A percentile compares a stretch with the other conserved stretches of the same genome.
Conservation (phyloP, 2,888 invertebrate genomes). For the Rhamphomyia laevipes region DNA sequence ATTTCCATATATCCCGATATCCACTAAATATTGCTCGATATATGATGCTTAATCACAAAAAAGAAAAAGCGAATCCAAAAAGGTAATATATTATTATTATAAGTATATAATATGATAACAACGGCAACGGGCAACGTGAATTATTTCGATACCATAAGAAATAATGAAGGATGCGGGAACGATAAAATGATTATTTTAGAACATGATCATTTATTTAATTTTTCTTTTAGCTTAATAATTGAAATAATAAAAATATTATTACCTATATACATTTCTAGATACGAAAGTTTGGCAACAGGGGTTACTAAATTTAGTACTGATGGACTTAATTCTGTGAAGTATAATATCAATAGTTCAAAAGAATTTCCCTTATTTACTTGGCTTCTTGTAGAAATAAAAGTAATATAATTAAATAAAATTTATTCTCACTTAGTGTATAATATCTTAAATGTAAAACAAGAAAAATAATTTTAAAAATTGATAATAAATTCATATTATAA, state of each 20-base stretch:
- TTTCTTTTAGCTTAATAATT: too few species aligned
- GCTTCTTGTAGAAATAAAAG: constrained; percentile 61
- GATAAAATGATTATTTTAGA: background rate
- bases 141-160: too few species aligned
- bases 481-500: too few species aligned
- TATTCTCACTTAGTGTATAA: too few species aligned
- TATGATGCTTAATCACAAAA: constrained; percentile 88
- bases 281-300: constrained; percentile 73
- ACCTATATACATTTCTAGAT: too few species aligned
- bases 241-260: too few species aligned
- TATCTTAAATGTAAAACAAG: too few species aligned
- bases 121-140: too few species aligned
- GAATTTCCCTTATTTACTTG: constrained; percentile 70
- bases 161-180: too few species aligned
- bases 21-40: constrained; percentile 87
- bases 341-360: constrained; percentile 55
- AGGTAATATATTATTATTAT: constrained; percentile 42
- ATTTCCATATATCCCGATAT: constrained; percentile 84
- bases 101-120: background rate
- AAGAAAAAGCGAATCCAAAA: constrained; percentile 81
- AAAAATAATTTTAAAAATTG: too few species aligned
- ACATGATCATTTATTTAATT: background rate
- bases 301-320: constrained; percentile 73
- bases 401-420: background rate
- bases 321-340: constrained; percentile 75